phyloP scores from a whole-genome alignment of 2,113 vertebrate genomes.

The Campylomormyrus numenius region DNA sequence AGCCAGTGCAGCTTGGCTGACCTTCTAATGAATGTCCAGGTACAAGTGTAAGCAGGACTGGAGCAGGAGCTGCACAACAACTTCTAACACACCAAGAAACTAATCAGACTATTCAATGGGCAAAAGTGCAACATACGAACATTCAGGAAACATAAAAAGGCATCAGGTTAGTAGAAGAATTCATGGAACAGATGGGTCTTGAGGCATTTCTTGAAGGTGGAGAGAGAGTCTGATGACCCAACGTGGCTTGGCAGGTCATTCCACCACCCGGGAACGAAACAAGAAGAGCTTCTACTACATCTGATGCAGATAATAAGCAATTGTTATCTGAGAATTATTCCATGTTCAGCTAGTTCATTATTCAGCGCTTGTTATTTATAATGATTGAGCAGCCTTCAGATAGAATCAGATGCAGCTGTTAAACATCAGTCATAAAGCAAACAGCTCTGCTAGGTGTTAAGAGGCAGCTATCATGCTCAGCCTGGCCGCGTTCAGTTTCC shows the following conservation, averaged over 20 bases:
- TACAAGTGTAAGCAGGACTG: neutral
- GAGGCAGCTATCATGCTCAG: neutral
- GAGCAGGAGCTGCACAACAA: neutral
- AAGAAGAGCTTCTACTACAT: neutral
- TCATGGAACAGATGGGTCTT: neutral
- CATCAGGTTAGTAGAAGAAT: neutral
- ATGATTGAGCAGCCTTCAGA: neutral
- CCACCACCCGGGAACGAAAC: neutral
- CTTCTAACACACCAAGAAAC: neutral
- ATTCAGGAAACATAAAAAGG: neutral
- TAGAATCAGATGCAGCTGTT: constrained; percentile 8
- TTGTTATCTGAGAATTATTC: neutral
- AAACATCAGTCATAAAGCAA: constrained; percentile 1
- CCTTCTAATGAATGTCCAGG: neutral
- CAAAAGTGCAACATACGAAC: neutral
- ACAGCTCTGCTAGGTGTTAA: neutral
- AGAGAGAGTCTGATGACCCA: neutral
- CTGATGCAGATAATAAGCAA: neutral
- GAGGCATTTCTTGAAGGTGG: neutral
- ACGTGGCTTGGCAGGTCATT: neutral
- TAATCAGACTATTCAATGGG: neutral
- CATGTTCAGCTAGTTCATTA: neutral
- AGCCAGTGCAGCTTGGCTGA: neutral
- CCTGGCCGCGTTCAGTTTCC: neutral
- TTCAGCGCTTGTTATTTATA: neutral